phyloP scores from a whole-genome alignment of 2,888 invertebrate genomes.

The Phortica magna region DNA sequence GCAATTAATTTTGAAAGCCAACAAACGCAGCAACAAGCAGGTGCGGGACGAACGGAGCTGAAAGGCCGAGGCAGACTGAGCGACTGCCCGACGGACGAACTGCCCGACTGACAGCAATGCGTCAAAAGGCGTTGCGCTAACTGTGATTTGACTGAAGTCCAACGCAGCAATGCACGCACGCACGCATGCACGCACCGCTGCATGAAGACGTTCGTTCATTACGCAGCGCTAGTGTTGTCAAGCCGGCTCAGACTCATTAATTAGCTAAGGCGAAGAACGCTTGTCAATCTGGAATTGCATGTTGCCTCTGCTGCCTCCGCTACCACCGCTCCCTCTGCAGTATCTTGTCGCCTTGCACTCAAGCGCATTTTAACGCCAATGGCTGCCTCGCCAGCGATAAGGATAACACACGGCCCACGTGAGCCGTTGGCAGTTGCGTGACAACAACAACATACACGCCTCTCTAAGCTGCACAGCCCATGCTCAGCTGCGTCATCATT shows the following conservation, averaged over 20 bases:
- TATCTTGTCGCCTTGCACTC: conserved; percentile 54
- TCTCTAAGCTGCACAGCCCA: no score
- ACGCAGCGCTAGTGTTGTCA: no score
- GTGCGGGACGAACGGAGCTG: conserved; percentile 44
- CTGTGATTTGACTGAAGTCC: neutral
- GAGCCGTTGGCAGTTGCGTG: neutral
- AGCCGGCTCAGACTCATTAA: no score
- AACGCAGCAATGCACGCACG: neutral
- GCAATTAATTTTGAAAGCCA: conserved; percentile 76
- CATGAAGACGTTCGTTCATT: no score
- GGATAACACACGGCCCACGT: conserved; percentile 47
- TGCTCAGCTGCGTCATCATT: neutral
- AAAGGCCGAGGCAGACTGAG: neutral
- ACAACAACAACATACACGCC: no score
- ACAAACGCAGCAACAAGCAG: conserved; percentile 39
- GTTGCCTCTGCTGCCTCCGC: conserved; percentile 27
- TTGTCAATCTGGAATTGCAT: conserved; percentile 61
- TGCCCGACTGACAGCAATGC: neutral
- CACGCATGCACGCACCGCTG: neutral
- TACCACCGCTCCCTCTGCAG: neutral
- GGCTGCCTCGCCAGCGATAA: conserved; percentile 61
- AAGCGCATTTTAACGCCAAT: conserved; percentile 71
- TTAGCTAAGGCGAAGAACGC: conserved; percentile 42
- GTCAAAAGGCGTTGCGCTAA: neutral
- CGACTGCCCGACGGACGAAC: neutral